A percentile compares a stretch with the other conserved stretches of the same genome.
Conservation (phyloP, 2,797 vertebrate genomes). For the Sebastes iracundus region DNA sequence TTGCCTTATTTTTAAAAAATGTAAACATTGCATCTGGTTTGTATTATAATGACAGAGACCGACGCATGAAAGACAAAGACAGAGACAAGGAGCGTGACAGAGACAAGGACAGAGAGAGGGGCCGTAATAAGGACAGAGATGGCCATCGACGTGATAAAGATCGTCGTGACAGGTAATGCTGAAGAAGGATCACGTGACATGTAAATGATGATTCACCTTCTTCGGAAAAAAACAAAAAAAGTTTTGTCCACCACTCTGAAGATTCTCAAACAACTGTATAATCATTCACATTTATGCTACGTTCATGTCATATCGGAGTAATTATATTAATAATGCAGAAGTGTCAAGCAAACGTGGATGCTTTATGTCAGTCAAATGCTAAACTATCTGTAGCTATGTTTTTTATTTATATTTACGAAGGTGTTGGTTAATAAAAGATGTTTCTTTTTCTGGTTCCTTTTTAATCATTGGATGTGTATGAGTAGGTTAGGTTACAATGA, state of each 20-base stretch:
- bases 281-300: background rate
- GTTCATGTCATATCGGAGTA: no score
- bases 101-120: conserved; percentile 88
- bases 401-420: background rate
- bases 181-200: background rate
- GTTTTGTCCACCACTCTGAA: background rate
- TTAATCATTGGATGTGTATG: background rate
- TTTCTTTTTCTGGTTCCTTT: background rate
- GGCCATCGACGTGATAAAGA: conserved; percentile 81
- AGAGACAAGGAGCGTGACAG: conserved; percentile 87
- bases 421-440: background rate
- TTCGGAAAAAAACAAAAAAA: background rate
- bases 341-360: background rate
- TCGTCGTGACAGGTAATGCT: conserved; percentile 44
- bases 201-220: background rate
- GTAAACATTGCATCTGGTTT: background rate
- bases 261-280: background rate
- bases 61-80: conserved; percentile 91
- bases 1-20: background rate
- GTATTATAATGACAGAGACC: conserved; percentile 82
- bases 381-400: background rate
- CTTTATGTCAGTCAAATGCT: background rate
- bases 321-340: background rate
- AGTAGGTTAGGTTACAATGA: background rate
- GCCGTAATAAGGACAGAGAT: conserved; percentile 89